Base-by-base conservation (phyloP, 2,797 vertebrate species). In the Loriculus beryllinus region DNA sequence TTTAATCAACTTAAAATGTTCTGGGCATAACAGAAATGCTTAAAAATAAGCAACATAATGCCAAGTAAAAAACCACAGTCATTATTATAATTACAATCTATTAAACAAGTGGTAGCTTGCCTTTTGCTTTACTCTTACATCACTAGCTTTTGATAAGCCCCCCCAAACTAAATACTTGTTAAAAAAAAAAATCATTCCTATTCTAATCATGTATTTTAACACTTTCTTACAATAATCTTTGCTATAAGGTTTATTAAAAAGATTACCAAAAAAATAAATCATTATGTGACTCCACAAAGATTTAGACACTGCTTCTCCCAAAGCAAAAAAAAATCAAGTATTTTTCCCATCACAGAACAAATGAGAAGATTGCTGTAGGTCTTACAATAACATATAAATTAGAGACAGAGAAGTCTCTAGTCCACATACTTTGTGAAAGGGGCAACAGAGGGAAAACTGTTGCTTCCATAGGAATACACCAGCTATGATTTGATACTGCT, bases 241-340 rank as follows among this genome's bases (percentile, higher is more conserved):
- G 14, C n/a, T 31, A 54, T 51, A 1, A 68, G 45, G 4, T 74
- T 86, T 76, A 70, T 54, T 80, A 25, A 54, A 48, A 51, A n/a
- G 10, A 52, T 45, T 21, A 90, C 12, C 29, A 68, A 48, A 26
- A 56, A 40, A 63, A 6, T n/a, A 17, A 57, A 35, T 39, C 8
- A 12, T 35, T 49, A 33, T 3, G 20, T 26, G 26, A 51, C 8
- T 56, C 25, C 14, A 25, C 19, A 56, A 75, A 81, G 22, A 8
- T 28, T 62, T 68, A 72, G 16, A n/a, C 28, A 64, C 12, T 17
- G 43, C 40, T 81, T 64, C 31, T 75, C 16, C 59, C 4, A 42
- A 60, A 47, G 43, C 2, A 8, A 12, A 8, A 12, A 23, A 23
- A 26, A 31, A 7, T 9, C 0, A 28, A 37, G 4, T 5, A 12